Conservation (phyloP, 2,797 vertebrate species). For the Oreochromis mossambicus region DNA sequence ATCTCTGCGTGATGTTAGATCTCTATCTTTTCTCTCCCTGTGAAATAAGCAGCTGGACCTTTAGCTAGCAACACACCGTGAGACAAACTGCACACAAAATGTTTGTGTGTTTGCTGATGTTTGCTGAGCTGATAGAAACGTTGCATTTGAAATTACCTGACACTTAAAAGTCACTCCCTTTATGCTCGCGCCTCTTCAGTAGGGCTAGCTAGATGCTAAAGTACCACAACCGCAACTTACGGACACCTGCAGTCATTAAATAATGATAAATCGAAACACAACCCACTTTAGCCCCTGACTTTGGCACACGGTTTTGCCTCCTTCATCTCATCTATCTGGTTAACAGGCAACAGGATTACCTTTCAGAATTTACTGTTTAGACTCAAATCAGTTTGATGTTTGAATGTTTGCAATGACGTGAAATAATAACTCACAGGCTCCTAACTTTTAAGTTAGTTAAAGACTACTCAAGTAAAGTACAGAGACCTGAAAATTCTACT, state of each 20-base stretch:
- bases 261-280: neutral
- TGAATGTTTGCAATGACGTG: neutral
- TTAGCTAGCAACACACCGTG: too few relatives aligned
- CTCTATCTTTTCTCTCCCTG: neutral
- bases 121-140: neutral
- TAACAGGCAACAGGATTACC: neutral
- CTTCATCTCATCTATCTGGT: neutral
- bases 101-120: neutral
- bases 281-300: neutral
- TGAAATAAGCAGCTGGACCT: neutral
- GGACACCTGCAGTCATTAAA: neutral
- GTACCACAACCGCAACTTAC: neutral
- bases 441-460: neutral
- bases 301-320: neutral
- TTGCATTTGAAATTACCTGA: neutral
- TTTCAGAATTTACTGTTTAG: neutral
- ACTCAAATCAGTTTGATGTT: neutral
- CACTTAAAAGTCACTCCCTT: neutral
- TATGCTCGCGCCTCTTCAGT: neutral
- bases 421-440: neutral
- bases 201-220: neutral
- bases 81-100: too few relatives aligned
- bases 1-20: neutral
- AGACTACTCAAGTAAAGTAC: neutral
- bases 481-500: neutral